Conservation (phyloP, 2,797 vertebrate species). For the Cygnus olor region DNA sequence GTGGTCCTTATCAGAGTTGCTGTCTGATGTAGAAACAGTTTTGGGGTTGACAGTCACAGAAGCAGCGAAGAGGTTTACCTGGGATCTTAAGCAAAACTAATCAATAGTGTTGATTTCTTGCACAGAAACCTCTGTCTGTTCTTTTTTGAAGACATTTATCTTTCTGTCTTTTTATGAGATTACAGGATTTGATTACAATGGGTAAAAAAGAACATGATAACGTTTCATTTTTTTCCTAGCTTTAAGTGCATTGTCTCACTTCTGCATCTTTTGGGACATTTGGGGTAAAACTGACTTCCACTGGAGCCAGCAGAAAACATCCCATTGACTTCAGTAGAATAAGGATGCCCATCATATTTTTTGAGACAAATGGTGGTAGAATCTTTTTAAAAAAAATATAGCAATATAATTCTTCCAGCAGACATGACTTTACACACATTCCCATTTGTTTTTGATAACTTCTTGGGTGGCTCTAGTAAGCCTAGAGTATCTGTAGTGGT, state of each 20-base stretch:
- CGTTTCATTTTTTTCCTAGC: neutral
- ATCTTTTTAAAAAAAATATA: neutral
- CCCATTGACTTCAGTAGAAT: neutral
- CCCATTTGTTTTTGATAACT: neutral
- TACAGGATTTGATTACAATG: neutral
- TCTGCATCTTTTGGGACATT: neutral
- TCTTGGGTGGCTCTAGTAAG: neutral
- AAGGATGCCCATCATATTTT: neutral
- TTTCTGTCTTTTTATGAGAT: neutral
- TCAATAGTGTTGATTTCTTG: neutral
- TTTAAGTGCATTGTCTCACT: neutral
- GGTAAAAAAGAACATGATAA: neutral
- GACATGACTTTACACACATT: neutral
- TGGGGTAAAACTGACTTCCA: neutral
- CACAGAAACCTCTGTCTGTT: neutral
- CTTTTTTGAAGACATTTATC: neutral
- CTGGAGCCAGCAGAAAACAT: neutral
- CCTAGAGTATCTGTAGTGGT: neutral
- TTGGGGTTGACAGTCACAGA: neutral
- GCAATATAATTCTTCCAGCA: neutral
- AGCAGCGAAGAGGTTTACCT: neutral
- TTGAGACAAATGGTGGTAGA: neutral
- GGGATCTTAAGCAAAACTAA: too few relatives aligned
- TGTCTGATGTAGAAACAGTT: neutral
- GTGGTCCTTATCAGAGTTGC: neutral